Conservation (phyloP, 2,113 vertebrate genomes). For the Oplegnathus fasciatus region DNA sequence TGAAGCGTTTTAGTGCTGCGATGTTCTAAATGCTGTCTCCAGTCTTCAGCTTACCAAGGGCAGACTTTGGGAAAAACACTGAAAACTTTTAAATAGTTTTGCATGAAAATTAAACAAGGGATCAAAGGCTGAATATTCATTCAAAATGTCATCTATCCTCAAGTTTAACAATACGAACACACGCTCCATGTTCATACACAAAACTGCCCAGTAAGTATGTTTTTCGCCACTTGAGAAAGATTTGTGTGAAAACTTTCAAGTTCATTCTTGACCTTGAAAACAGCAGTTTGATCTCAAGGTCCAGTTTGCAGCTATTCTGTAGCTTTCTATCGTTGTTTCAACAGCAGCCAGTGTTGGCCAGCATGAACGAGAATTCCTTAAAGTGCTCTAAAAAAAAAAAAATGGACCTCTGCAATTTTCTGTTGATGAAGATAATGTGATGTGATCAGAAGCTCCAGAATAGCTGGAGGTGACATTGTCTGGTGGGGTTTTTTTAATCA, state of each 20-base stretch:
- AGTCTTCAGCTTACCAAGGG: neutral
- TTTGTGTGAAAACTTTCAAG: neutral
- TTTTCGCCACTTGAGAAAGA: neutral
- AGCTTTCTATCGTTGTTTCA: neutral
- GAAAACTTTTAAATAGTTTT: neutral
- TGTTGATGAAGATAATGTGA: neutral
- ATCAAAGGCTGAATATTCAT: neutral
- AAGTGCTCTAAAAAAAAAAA: neutral
- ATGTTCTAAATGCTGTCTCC: neutral
- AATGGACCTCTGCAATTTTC: neutral
- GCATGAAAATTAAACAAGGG: neutral
- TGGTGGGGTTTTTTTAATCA: no score
- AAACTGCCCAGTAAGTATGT: neutral
- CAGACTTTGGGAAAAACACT: neutral
- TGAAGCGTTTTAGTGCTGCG: constrained; percentile 20
- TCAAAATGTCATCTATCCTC: neutral
- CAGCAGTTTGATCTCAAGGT: neutral
- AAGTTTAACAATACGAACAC: neutral
- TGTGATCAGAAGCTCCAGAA: neutral
- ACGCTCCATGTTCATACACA: neutral
- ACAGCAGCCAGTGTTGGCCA: neutral
- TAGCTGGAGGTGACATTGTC: neutral
- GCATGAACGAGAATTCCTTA: no score
- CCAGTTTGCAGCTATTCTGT: neutral
- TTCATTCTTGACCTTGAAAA: neutral